Conservation (phyloP, 1,140 invertebrate species). For the Drosophila orena region DNA sequence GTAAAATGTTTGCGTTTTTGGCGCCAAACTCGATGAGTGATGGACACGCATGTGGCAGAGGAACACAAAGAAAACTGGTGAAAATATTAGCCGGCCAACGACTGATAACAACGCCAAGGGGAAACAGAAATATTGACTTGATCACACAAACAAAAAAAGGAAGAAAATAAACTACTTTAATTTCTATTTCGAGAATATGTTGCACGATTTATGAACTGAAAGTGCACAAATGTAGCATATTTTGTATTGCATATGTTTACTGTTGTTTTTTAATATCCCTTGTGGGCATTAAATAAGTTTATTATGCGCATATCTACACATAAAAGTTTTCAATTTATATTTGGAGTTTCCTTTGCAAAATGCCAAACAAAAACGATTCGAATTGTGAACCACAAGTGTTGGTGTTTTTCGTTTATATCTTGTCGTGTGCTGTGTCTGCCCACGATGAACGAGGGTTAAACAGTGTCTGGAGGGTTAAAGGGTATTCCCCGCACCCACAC, state of each 20-base stretch:
- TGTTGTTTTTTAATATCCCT: too few relatives aligned
- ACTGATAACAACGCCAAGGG: constrained; percentile 26
- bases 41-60: constrained; percentile 43
- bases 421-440: constrained; percentile 8
- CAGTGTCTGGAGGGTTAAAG: constrained; percentile 38
- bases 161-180: neutral
- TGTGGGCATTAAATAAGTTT: too few relatives aligned
- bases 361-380: constrained; percentile 7
- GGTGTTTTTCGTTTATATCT: neutral
- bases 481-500: constrained; percentile 18
- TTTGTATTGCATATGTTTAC: too few relatives aligned
- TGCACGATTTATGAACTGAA: too few relatives aligned
- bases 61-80: neutral
- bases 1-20: constrained; percentile 51
- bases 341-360: neutral
- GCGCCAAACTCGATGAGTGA: constrained; percentile 46
- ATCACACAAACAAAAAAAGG: constrained; percentile 11
- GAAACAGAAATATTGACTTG: constrained; percentile 5
- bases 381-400: constrained; percentile 17
- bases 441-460: constrained; percentile 39
- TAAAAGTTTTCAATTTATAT: neutral
- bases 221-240: too few relatives aligned
- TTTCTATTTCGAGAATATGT: too few relatives aligned
- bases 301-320: too few relatives aligned
- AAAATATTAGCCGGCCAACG: constrained; percentile 6